Evolutionary conservation across 1,140 invertebrate genomes (phyloP).

Genomic region (Aphidius gifuensis): DNA sequence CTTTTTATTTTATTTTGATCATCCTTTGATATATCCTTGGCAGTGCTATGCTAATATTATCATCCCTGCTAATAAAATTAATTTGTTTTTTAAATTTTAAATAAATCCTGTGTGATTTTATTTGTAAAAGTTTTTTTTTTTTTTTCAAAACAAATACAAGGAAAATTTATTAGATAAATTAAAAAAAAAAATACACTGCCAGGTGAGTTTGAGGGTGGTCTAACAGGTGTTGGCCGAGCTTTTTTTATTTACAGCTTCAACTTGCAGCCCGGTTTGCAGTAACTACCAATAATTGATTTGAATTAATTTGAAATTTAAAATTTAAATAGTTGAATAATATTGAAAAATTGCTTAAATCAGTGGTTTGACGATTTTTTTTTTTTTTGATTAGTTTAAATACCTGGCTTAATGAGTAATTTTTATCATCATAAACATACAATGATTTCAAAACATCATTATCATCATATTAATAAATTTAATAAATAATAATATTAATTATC

Average conservation of each 20-base stretch:
- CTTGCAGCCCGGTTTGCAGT: constrained; percentile 32
- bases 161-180: constrained; percentile 21
- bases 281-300: constrained; percentile 30
- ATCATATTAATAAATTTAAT: no score
- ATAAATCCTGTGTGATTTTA: constrained; percentile 8
- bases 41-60: constrained; percentile 32
- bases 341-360: no score
- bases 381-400: no score
- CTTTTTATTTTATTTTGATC: background rate
- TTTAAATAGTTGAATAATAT: background rate
- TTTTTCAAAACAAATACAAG: constrained; percentile 5
- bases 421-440: no score
- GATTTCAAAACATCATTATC: no score
- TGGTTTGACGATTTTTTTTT: no score
- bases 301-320: constrained; percentile 27
- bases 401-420: no score
- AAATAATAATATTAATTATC: no score
- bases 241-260: constrained; percentile 41
- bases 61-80: constrained; percentile 28
- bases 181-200: constrained; percentile 28
- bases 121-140: constrained; percentile 2
- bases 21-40: constrained; percentile 36
- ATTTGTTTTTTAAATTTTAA: constrained; percentile 13
- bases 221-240: constrained; percentile 49
- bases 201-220: constrained; percentile 39